Conservation (phyloP, 2,113 vertebrate genomes). For the Orientallactaga bullata region DNA sequence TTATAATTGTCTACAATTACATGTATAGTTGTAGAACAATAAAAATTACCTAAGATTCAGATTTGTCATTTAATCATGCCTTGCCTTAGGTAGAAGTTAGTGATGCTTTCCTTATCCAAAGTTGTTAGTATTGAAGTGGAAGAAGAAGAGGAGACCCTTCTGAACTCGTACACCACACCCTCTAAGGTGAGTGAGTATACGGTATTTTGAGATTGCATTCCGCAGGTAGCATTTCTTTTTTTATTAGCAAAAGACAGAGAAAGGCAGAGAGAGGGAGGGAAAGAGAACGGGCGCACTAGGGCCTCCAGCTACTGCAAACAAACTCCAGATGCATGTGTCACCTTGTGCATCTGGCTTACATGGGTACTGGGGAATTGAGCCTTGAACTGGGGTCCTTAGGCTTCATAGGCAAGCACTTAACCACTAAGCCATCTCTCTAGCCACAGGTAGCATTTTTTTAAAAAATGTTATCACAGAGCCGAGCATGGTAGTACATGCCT, state of each 20-base stretch:
- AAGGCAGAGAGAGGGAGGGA: too few species aligned
- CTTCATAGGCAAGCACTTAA: too few species aligned
- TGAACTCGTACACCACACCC: conserved; percentile 93
- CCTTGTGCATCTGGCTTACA: too few species aligned
- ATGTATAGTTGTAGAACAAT: not conserved
- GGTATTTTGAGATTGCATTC: not conserved
- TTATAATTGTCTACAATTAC: not conserved
- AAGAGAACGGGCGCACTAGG: too few species aligned
- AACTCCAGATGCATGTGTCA: too few species aligned
- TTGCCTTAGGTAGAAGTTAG: not conserved
- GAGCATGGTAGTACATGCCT: too few species aligned
- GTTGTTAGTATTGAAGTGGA: conserved; percentile 90
- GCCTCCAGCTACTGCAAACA: too few species aligned
- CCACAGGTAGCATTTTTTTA: not conserved
- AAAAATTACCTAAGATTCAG: not conserved
- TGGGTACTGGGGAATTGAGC: too few species aligned
- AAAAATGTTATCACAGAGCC: too few species aligned
- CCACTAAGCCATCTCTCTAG: too few species aligned
- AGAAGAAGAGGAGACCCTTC: conserved; percentile 92
- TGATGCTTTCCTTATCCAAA: conserved; percentile 54
- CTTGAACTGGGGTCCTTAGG: too few species aligned
- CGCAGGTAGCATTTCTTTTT: not conserved
- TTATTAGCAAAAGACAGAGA: too few species aligned
- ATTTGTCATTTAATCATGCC: conserved; percentile 17
- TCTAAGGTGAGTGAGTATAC: conserved; percentile 90